Evolutionary conservation across 92 coral and sea anemone species (phyloP), one percentile per base, ranked within the genome.

Genomic region (Epizoanthus stellaris): DNA sequence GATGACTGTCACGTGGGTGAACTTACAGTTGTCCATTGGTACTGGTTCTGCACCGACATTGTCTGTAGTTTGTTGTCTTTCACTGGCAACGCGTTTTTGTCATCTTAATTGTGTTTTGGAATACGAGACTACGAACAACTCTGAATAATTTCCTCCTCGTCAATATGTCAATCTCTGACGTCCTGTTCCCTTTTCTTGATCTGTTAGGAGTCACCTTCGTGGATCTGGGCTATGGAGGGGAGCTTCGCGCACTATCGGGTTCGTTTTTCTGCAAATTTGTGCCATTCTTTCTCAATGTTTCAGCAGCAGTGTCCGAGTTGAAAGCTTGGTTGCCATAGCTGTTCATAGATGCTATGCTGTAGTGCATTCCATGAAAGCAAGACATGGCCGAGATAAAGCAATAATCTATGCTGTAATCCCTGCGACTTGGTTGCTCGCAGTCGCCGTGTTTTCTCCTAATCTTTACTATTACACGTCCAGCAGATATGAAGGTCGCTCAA

Each of bases 131-230:
- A 4, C 34, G 80, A 75, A 75, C 80, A 25, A 54, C 65, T 56
- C 58, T 75, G 52, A 75, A 75, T 23, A 75, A 75, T 23, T 14
- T 75, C 19, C 52, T 75, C 39, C 5, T 75, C 47, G 54, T 77
- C 13, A 77, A 77, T 42, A 77, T 77, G 82, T 64, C 82, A 39
- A 25, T 77, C 53, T 77, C 82, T 58, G 82, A 77, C 42, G 47
- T 42, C 23, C 12, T 77, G 13, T 8, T 77, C 11, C 70, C 82
- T 40, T 77, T n/a, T 59, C 82, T 77, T 59, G 54, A 77, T 60
- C 57, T 61, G 38, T 6, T 77, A 17, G 56, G 17, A n/a, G 56
- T 61, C 1, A 12, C 62, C 23, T 39, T 77, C 34, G 10, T 77
- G n/a, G 3, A 75, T 8, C 36, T 60, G 56, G 82, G 69, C 62